Percentiles rank a stretch among this genome's conserved stretches.
These are phyloP conservation scores for Amblyjoppa fuscipennis DNA, from an alignment of 2,888 invertebrate species.

Conservation along the genomic window DNA sequence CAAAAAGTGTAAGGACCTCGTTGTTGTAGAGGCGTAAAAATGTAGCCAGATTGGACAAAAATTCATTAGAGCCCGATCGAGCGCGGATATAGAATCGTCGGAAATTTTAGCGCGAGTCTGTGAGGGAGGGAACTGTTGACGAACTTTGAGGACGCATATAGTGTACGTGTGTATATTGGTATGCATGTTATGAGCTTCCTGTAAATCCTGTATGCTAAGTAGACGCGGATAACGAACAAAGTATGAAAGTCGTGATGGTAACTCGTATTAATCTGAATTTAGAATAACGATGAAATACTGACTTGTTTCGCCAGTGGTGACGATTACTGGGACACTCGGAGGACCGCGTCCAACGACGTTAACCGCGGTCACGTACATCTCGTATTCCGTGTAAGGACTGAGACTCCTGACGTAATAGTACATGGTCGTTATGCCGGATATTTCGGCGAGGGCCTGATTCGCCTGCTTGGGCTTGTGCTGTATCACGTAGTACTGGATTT, in stretches of 20 bases:
- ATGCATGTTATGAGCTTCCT: not conserved
- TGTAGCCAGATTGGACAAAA: slow-evolving; percentile 69
- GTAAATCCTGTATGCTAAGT: not conserved
- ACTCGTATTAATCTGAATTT: slow-evolving; percentile 3
- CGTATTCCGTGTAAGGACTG: slow-evolving; percentile 98
- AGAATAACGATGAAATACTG: slow-evolving; percentile 82
- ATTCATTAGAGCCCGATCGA: slow-evolving; percentile 2
- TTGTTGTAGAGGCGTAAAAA: slow-evolving; percentile 70
- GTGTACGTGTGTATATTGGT: not conserved
- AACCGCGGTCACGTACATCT: slow-evolving; percentile 97
- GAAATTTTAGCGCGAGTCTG: not conserved
- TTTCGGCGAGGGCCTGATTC: slow-evolving; percentile 96
- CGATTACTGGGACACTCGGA: slow-evolving; percentile 94
- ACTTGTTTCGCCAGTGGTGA: slow-evolving; percentile 99
- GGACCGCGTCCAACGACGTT: slow-evolving; percentile 97
- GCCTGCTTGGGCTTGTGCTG: slow-evolving; percentile 98
- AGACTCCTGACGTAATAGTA: slow-evolving; percentile 96
- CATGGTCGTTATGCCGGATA: slow-evolving; percentile 96
- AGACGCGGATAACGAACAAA: not conserved
- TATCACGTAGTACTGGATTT: slow-evolving; percentile 98
- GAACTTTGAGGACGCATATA: not conserved
- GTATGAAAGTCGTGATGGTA: not conserved
- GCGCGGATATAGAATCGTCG: slow-evolving; percentile 10
- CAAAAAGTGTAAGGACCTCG: slow-evolving; percentile 78
- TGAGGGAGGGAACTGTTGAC: not conserved